phyloP scores from a whole-genome alignment of 1,140 invertebrate genomes.

The Ladona fulva region DNA sequence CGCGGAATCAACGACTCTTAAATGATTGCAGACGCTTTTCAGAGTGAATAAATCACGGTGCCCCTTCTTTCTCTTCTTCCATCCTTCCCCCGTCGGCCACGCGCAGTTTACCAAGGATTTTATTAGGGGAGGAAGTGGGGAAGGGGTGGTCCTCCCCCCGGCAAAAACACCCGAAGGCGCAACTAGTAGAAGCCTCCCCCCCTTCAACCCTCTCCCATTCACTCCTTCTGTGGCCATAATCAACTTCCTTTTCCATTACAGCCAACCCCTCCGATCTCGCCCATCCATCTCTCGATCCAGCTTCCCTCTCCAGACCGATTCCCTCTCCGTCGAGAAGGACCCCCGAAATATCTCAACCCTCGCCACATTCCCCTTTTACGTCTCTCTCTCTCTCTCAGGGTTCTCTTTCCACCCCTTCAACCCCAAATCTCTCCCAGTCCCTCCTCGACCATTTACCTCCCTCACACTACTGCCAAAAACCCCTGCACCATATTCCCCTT shows the following conservation, averaged over 20 bases:
- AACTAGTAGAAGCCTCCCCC: conserved; percentile 1
- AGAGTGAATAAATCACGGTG: neutral
- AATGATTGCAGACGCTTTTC: neutral
- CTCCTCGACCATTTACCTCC: neutral
- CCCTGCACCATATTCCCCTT: neutral
- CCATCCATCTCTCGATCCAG: neutral
- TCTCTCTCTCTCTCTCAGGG: conserved; percentile 21
- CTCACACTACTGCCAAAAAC: neutral
- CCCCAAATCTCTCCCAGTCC: neutral
- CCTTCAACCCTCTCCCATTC: neutral
- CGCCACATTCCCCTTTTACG: conserved; percentile 16
- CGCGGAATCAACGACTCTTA: neutral
- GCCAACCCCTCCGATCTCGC: neutral
- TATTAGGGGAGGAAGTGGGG: neutral
- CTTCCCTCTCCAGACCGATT: neutral
- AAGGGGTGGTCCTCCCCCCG: neutral
- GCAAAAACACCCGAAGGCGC: neutral
- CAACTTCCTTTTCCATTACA: conserved; percentile 4
- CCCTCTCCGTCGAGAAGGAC: neutral
- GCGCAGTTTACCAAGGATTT: conserved; percentile 3
- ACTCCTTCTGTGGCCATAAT: conserved; percentile 4
- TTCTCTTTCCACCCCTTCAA: conserved; percentile 6
- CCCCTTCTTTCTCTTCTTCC: neutral
- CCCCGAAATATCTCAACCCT: neutral
- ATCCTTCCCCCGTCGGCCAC: neutral